Evolutionary conservation across 1,140 invertebrate species (phyloP), one percentile per base, ranked within the genome.

Genomic region (Ceratitis capitata): DNA sequence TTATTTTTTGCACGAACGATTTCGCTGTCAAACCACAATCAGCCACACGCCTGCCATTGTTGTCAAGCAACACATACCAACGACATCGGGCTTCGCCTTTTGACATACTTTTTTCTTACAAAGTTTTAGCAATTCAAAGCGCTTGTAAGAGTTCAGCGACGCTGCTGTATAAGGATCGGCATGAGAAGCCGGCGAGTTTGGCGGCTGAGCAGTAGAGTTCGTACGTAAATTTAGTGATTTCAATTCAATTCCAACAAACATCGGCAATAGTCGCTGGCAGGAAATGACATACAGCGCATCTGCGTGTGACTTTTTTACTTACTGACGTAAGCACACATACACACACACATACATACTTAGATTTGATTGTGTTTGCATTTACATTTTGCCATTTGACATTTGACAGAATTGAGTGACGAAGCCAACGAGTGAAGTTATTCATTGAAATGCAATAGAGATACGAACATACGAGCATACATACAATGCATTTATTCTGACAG

Each of bases 1-100:
- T 47, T 23, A 45, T 78, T 78, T 78, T 78, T 45, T 45, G 69
- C 69, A 78, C 69, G 69, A 78, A 45, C 39, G 69, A 47, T 78
- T 78, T 23, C 16, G 39, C 69, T 45, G 61, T 69, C 61, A 35
- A 29, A 69, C 69, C 23, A 45, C 39, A 78, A 78, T 78, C 69
- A 78, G 14, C n/a, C 42, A 42, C 42, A 42, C 45, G 69, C 69
- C 26, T 78, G n/a, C n/a, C 14, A 26, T 26, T 47, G 42, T 19
- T 47, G 16, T 78, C 3, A n/a, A 23, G 16, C 39, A 42, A 19
- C 39, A 78, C n/a, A n/a, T n/a, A n/a, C n/a, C n/a, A n/a, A n/a
- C n/a, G n/a, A n/a, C n/a, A n/a, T n/a, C n/a, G n/a, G n/a, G n/a
- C n/a, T n/a, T 4, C 69, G 35, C 35, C 6, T 32, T 64, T 5